Evolutionary conservation across 2,113 vertebrate genomes (phyloP).

Genomic region (Dicentrarchus labrax): DNA sequence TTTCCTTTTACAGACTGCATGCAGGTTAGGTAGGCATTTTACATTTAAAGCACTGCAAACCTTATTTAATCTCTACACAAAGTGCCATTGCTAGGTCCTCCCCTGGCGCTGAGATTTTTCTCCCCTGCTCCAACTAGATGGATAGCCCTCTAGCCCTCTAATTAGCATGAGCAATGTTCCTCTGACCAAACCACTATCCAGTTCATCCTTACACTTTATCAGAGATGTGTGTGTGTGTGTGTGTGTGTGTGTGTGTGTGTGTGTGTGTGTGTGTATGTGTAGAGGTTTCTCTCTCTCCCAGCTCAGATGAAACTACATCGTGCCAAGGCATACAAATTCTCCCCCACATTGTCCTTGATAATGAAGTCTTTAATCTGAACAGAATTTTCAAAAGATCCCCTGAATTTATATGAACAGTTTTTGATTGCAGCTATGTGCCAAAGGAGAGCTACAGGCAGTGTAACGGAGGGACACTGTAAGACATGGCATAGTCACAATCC

Average conservation of each 20-base stretch:
- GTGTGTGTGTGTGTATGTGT: slow-evolving; percentile 3
- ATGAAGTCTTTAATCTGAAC: slow-evolving; percentile 64
- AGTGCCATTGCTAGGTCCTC: slow-evolving; percentile 46
- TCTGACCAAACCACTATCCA: slow-evolving; percentile 69
- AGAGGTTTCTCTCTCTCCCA: slow-evolving; percentile 34
- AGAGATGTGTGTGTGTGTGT: slow-evolving; percentile 38
- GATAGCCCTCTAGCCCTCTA: slow-evolving; percentile 73
- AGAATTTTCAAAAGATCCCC: slow-evolving; percentile 61
- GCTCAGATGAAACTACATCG: slow-evolving; percentile 25
- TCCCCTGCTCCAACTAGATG: slow-evolving; percentile 63
- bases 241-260: slow-evolving; percentile 23
- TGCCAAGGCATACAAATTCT: slow-evolving; percentile 57
- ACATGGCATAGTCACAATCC: slow-evolving; percentile 25
- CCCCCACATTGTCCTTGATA: slow-evolving; percentile 62
- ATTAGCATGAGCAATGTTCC: slow-evolving; percentile 82
- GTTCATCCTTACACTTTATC: slow-evolving; percentile 70
- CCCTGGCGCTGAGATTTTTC: slow-evolving; percentile 50
- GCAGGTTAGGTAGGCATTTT: slow-evolving; percentile 36
- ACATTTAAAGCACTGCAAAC: slow-evolving; percentile 58
- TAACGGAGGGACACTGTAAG: slow-evolving; percentile 13
- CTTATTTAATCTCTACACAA: slow-evolving; percentile 68
- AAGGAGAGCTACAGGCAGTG: slow-evolving; percentile 42
- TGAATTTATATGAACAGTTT: slow-evolving; percentile 52
- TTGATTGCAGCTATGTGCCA: slow-evolving; percentile 45
- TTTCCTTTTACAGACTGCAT: slow-evolving; percentile 33